Evolutionary conservation across 2,888 invertebrate genomes (phyloP), one percentile per base, ranked within the genome.

Genomic region (Nomada fabriciana): DNA sequence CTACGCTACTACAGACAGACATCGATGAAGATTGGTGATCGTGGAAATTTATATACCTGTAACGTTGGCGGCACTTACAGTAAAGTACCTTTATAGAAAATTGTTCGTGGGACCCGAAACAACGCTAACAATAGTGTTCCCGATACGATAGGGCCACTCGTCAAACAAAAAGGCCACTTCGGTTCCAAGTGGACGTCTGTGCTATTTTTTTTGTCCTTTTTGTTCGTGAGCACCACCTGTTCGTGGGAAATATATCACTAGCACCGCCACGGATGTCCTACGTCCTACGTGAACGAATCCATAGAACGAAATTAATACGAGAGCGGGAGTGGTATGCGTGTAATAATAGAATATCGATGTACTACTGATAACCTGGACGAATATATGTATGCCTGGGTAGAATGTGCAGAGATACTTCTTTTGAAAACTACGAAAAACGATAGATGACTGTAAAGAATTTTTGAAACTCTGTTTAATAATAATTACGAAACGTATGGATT

Each of bases 181-280:
- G 65, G 25, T 64, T 67, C 68, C 61, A 71, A 78, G 76, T 71
- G 71, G 43, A 55, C 73, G 61, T 82, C 74, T 73, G 76, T 70
- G 50, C 55, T 80, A 68, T 36, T 7, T 71, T 20, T 63, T 80
- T 70, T 71, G 15, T 63, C 60, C 72, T 82, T 67, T 79, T 72
- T 70, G 42, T 65, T n/a, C 77, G 61, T 65, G 80, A 77, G 20
- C 83, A 82, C 83, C 90, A 90, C 90, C 88, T 90, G 90, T 88
- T 85, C 86, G 83, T 90, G 88, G 83, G 88, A 90, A 88, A 86
- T 67, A 29, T 67, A 29, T 65, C 64, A 60, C 50, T 70, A 47
- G 43, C 59, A 36, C 36, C 80, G 15, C 52, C 52, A 42, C 55
- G 60, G 53, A 69, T 68, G 53, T 76, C 15, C 53, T 29, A 43